Conservation (phyloP, 2,797 vertebrate species). For the Sebastes oblongus region DNA sequence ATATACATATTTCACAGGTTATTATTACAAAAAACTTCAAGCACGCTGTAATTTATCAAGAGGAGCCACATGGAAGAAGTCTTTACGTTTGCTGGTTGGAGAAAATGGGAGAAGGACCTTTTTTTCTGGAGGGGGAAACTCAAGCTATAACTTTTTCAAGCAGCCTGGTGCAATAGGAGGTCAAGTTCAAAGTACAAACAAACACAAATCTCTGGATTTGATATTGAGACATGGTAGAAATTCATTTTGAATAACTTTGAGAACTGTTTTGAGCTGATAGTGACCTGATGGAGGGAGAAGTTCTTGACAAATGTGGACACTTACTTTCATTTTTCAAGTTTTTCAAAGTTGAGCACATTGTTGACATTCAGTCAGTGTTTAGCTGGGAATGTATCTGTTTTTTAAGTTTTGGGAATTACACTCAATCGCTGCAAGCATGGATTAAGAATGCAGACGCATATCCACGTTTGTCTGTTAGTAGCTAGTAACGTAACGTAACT, state of each 20-base stretch:
- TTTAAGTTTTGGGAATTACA: background rate
- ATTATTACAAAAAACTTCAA: conserved; percentile 45
- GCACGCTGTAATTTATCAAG: conserved; percentile 68
- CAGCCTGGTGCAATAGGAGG: conserved; percentile 3
- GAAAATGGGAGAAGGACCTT: background rate
- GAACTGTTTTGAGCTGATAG: conserved; percentile 38
- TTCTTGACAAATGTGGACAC: background rate
- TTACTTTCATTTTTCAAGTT: background rate
- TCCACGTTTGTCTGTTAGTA: too few species aligned
- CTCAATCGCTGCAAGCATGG: background rate
- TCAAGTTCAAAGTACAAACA: conserved; percentile 49
- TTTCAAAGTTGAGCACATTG: background rate
- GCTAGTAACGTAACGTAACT: too few species aligned
- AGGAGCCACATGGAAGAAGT: conserved; percentile 54
- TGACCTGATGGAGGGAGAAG: background rate
- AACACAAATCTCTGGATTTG: conserved; percentile 27
- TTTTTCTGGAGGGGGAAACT: conserved; percentile 2
- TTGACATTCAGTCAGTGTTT: background rate
- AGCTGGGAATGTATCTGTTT: background rate
- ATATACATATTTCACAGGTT: conserved; percentile 64
- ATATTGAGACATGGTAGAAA: conserved; percentile 13
- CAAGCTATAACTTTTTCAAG: conserved; percentile 9
- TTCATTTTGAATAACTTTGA: conserved; percentile 15
- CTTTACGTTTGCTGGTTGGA: conserved; percentile 5
- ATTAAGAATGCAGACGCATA: too few species aligned